Percentiles rank a stretch among this genome's conserved stretches.
phyloP scores from a whole-genome alignment of 1,140 invertebrate species.

The Drosophila bifasciata region DNA sequence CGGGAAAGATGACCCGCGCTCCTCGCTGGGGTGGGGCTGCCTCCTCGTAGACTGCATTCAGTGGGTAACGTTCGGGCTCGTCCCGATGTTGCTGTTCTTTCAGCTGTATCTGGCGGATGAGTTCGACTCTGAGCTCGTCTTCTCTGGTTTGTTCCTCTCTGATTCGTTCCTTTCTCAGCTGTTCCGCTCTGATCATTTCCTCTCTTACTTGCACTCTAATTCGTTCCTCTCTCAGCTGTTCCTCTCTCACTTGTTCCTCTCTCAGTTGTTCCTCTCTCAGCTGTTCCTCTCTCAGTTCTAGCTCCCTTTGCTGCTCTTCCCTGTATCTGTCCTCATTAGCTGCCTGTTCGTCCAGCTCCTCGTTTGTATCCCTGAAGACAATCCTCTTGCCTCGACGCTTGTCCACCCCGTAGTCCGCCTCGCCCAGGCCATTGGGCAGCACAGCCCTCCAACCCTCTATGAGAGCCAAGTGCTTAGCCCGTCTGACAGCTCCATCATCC shows the following conservation, averaged over 20 bases:
- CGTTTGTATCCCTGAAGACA: constrained; percentile 65
- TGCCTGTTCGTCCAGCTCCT: constrained; percentile 30
- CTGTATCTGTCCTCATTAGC: constrained; percentile 14
- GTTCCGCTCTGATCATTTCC: constrained; percentile 10
- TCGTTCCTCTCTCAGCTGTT: constrained; percentile 20
- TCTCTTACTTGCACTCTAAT: constrained; percentile 23
- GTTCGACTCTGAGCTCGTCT: constrained; percentile 10
- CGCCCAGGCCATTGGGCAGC: constrained; percentile 50
- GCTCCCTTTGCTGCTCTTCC: constrained; percentile 5
- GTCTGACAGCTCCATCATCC: constrained; percentile 6
- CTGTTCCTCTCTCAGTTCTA: constrained; percentile 14
- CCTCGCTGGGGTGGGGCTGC: constrained; percentile 68
- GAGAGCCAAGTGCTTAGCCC: constrained; percentile 36
- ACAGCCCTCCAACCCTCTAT: constrained; percentile 60
- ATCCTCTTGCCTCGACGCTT: constrained; percentile 67
- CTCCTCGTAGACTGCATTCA: constrained; percentile 59
- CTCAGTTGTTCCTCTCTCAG: constrained; percentile 1
- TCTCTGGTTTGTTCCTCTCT: constrained; percentile 15
- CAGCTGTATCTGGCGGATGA: constrained; percentile 1
- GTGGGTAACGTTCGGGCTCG: constrained; percentile 9
- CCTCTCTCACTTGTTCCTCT: constrained; percentile 12
- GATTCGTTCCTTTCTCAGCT: constrained; percentile 18
- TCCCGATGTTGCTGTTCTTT: constrained; percentile 9
- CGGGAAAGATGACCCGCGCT: constrained; percentile 65
- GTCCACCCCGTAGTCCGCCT: constrained; percentile 37